Base-by-base conservation (phyloP, 2,113 vertebrate genomes). In the Colius striatus region DNA sequence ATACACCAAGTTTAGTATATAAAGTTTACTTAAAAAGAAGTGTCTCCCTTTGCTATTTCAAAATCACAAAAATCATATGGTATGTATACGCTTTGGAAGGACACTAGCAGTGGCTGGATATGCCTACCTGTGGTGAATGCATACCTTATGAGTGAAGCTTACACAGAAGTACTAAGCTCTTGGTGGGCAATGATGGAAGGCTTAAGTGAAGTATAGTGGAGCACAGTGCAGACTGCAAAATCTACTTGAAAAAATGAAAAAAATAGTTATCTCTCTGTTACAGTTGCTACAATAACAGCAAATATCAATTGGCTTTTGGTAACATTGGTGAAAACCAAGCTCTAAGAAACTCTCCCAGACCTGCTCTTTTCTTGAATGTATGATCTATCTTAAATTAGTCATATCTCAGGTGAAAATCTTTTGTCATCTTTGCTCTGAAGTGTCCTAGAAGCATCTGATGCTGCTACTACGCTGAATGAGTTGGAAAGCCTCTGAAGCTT, bases 71-170 rank as follows among this genome's bases (percentile, higher is more conserved):
- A 18, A 17, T 13, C 4, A 7, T 7, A 9, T 2, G 11, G 20
- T 58, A 7, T 62, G 13, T 38, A 5, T 38, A 2, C 19, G 29
- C 11, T 63, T 41, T 19, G 30, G 36, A 82, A 36, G 43, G 75
- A 3, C 2, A 3, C 13, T 53, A 55, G 43, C 43, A 82, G 22
- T 27, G 19, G 38, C 2, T 67, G 48, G 30, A 12, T 50, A 3
- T 10, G 34, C n/a, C 27, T 23, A 6, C 53, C 17, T 32, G 36
- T 12, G 47, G 13, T 1, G 2, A 66, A 41, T 0, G 1, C 1
- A 8, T 29, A 41, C 43, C 58, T 71, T 58, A 32, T 32, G 30
- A 62, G 16, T 1, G 1, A 12, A 2, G 3, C 15, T 73, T 48
- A 16, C 16, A 20, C 0, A 1, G 26, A 11, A 78, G 16, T 18